Evolutionary conservation across 2,797 vertebrate species (phyloP), one percentile per base, ranked within the genome.

Genomic region (Chaenodraco wilsoni): DNA sequence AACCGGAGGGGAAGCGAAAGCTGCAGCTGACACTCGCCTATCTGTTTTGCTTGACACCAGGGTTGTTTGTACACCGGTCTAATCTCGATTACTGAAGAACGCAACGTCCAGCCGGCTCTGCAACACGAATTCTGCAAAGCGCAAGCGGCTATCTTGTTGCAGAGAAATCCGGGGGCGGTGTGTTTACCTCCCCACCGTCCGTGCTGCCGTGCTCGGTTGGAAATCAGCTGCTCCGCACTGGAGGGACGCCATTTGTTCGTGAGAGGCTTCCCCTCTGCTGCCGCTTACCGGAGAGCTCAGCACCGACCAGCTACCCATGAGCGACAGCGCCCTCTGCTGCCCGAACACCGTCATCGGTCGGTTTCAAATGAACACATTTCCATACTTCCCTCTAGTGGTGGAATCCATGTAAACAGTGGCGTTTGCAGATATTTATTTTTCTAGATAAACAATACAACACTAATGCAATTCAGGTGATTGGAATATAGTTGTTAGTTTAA

Each of bases 171-270:
- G 76, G 73, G 79, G 83, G 76, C 54, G 78, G 72, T 14, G 78
- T 82, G 87, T 91, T 91, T 92, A 91, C 91, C 91, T 92, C 78
- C 49, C 41, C 67, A 17, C 50, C 21, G 79, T 60, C 54, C 56
- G 71, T 79, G 85, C 81, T 83, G 89, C 77, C 62, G 69, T 77
- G 86, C 84, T 85, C 66, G 50, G 83, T 52, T n/a, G 85, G 84
- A 85, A 87, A 92, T 92, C 93, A 92, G 90, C 92, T 91, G 92
- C 83, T 90, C 65, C 64, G 65, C 85, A 31, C 79, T 87, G 85
- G 86, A 91, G 88, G 70, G 93, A 93, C 94, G 93, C 94, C 94
- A 95, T 95, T 94, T 83, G 90, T 93, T 70, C 61, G 86, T n/a
- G 74, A 79, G 63, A 78, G 78, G 70, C 44, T 76, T 67, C 68